Evolutionary conservation across 2,888 invertebrate genomes (phyloP), one percentile per base, ranked within the genome.

Genomic region (Pyrochroa serraticornis): DNA sequence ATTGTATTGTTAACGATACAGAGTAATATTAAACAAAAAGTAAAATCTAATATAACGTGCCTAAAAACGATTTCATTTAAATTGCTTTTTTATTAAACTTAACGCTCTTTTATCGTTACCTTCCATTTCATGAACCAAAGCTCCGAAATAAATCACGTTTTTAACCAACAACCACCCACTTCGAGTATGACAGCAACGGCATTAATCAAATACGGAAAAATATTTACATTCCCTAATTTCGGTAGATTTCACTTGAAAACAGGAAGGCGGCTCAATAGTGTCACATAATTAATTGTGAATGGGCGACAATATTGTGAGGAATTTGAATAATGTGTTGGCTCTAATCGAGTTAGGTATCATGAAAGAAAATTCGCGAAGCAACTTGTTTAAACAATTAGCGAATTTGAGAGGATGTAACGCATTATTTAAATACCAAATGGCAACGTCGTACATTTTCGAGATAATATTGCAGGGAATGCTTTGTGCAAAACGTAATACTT

Each of bases 31-130:
- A 50, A 50, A 50, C 34, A 50, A 50, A 50, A 43, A 50, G 50
- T 50, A 33, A 22, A 42, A 42, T 50, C 42, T 43, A 50, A 50
- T 50, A 50, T 50, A 43, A 42, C 31, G 35, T 35, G 12, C 36
- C 42, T 42, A 49, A 50, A 50, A 50, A 50, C 50, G 34, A 43
- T 50, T 49, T 43, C 55, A 55, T 55, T 55, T 55, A 55, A 44
- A 49, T 31, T 14, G 55, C 32, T 55, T 55, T 43, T 55, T 55
- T 55, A 55, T 55, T 55, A 49, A 49, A 49, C 42, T 55, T 42
- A 33, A 33, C 47, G 34, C 48, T 48, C 35, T 54, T 53, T 54
- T 48, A 54, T 48, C 54, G 54, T 54, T 48, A 46, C 47, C 46
- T 55, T 49, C 47, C 47, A 55, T 55, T 55, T 55, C 44, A 49